Conservation (phyloP, 2,113 vertebrate species). For the Cyrtonyx montezumae region DNA sequence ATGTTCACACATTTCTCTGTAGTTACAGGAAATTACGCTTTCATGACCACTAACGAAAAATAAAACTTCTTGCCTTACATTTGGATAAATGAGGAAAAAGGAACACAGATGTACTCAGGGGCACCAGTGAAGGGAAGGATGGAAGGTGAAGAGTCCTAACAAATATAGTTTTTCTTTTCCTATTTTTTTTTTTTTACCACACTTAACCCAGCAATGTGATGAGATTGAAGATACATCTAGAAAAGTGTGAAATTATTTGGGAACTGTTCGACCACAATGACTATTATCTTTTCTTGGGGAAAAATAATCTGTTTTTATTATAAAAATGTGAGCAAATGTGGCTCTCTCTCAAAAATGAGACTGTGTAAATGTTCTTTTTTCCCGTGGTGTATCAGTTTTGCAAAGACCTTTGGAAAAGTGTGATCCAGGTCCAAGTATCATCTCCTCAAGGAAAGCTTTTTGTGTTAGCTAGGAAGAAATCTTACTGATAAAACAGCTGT, state of each 20-base stretch:
- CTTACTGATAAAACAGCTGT: background rate
- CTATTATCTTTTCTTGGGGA: background rate
- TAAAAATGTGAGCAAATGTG: background rate
- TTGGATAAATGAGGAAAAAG: background rate
- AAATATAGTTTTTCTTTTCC: background rate
- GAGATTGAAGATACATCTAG: background rate
- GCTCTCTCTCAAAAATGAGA: background rate
- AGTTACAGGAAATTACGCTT: background rate
- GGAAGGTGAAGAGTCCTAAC: background rate
- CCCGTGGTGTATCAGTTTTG: background rate
- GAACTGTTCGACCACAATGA: background rate
- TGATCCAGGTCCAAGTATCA: background rate
- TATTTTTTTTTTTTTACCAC: background rate
- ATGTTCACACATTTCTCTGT: background rate
- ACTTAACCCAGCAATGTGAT: background rate
- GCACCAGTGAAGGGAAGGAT: rapidly evolving
- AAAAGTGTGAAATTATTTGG: background rate
- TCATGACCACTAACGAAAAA: background rate
- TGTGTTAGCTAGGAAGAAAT: background rate
- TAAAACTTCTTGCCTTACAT: background rate
- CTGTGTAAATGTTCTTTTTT: background rate
- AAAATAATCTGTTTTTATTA: background rate
- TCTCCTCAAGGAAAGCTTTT: background rate
- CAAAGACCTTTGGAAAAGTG: background rate
- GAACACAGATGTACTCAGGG: background rate